Percentiles rank a stretch among this genome's conserved stretches.
phyloP scores from a whole-genome alignment of 2,113 vertebrate genomes.

The Gavialis gangeticus region DNA sequence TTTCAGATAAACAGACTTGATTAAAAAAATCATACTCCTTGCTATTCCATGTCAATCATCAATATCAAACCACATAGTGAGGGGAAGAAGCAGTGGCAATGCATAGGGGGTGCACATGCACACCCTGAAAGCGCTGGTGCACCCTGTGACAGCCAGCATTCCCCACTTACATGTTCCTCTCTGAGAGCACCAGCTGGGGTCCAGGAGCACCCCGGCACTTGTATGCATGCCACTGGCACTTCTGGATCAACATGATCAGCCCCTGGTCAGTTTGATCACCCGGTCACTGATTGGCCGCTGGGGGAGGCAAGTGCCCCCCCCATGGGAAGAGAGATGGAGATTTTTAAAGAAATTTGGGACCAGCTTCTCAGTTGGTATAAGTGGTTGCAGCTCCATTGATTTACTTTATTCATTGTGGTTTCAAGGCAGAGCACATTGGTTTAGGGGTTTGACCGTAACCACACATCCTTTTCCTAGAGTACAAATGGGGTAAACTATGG shows the following conservation, averaged over 20 bases:
- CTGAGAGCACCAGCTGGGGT: no score
- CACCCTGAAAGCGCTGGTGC: no score
- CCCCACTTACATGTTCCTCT: no score
- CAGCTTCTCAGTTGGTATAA: neutral
- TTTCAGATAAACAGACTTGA: constrained; percentile 33
- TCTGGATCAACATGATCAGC: no score
- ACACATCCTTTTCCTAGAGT: constrained; percentile 31
- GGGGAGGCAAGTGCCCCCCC: no score
- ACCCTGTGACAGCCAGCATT: no score
- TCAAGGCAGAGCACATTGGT: neutral
- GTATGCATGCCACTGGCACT: no score
- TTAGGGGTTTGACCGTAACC: constrained; percentile 29
- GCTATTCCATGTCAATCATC: neutral
- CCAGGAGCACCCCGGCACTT: no score
- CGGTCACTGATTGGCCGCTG: no score
- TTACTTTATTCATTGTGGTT: constrained; percentile 4
- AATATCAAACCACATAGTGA: neutral
- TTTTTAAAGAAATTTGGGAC: neutral
- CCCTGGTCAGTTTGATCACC: neutral
- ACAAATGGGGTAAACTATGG: neutral
- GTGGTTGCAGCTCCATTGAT: neutral
- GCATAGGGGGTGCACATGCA: no score
- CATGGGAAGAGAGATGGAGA: neutral
- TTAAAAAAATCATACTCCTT: constrained; percentile 15
- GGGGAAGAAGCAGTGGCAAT: no score